Conservation (phyloP, 1,140 invertebrate genomes). For the Triops longicaudatus region DNA sequence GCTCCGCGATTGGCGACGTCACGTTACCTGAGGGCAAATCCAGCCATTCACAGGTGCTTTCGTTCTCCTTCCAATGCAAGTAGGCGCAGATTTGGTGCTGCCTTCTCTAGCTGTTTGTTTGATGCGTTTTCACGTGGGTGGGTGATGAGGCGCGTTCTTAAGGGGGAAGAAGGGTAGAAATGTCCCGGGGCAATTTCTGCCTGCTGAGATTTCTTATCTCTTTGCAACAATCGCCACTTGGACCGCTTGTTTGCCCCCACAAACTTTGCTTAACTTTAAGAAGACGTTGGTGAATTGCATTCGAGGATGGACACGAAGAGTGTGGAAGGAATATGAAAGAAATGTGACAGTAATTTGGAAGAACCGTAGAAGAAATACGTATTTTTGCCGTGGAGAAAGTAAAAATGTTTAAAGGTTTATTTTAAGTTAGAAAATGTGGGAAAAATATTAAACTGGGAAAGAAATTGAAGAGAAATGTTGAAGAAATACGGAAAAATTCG, state of each 20-base stretch:
- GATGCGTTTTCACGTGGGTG: background rate
- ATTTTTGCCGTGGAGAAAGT: too few species aligned
- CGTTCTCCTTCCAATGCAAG: background rate
- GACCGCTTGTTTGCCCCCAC: background rate
- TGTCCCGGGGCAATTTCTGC: background rate
- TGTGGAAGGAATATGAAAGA: background rate
- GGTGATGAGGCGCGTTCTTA: background rate
- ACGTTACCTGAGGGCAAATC: background rate
- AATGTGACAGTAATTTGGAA: background rate
- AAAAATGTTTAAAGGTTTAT: too few species aligned
- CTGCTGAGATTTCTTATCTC: background rate
- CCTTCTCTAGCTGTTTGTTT: background rate
- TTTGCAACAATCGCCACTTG: background rate
- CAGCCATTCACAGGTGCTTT: background rate
- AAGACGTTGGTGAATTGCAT: background rate
- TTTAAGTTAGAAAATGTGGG: too few species aligned
- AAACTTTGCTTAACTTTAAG: background rate
- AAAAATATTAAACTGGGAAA: too few species aligned
- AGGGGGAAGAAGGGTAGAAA: background rate
- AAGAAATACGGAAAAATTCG: too few species aligned
- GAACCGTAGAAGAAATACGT: too few species aligned
- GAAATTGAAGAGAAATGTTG: too few species aligned
- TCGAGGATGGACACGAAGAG: background rate
- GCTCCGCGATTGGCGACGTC: background rate
- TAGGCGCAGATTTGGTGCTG: background rate